Base-by-base conservation (phyloP, 2,888 invertebrate species). In the Baronia brevicornis region DNA sequence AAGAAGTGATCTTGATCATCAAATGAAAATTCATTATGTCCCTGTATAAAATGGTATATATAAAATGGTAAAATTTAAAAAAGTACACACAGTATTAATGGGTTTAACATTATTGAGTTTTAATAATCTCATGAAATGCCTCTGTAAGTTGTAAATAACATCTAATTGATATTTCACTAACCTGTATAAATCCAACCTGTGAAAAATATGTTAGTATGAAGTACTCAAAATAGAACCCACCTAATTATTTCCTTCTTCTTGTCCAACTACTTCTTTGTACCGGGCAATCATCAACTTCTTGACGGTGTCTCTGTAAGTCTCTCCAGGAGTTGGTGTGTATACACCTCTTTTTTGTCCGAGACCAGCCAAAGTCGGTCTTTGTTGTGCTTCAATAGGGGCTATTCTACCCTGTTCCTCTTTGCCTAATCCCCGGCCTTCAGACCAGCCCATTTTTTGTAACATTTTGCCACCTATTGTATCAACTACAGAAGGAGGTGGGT, bases 391-490 rank as follows among this genome's bases (percentile, higher is more conserved):
- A 43, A 98, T 95, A 26, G 97, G 97, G 31, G 93, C 94, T 11
- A 95, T 94, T 52, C 96, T 86, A 6, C 96, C 98, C 73, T 98
- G 98, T 62, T 96, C 96, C 31, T 90, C 88, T 65, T 94, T 94
- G 0, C 99, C 98, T 10, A 99, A 82, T 0, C 99, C 99, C 82
- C 95, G 91, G 0, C 99, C 99, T 64, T 96, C 96, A 3, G 93
- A 93, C 99, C 99, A 99, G 3, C 99, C 99, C 99, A 99, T 99
- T 77, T 96, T 97, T 72, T 98, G 97, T 43, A 99, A 71, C 69
- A 99, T 86, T 61, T 95, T 93, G 62, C 94, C 98, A 4, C 98
- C 99, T 37, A 98, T 94, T 52, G 97, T 97, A 48, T 94, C 96
- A 0, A 93, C 90, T 1, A 49, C 94, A 86, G 55, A 96, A 87